These are phyloP conservation scores for Rhadina sibilatrix DNA, from an alignment of 2,113 vertebrate genomes.

Conservation along the genomic window DNA sequence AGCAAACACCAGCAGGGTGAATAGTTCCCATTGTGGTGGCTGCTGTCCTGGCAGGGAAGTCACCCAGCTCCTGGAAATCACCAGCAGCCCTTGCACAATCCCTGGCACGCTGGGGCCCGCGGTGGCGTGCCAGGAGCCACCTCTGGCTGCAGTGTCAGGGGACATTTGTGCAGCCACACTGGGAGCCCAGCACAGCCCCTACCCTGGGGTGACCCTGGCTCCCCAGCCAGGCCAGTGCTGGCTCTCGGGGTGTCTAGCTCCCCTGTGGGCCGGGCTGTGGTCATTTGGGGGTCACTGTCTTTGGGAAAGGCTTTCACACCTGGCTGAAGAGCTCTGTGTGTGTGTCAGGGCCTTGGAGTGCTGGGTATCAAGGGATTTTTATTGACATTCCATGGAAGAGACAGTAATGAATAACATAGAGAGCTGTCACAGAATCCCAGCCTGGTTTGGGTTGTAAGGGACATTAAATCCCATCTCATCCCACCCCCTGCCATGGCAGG, in stretches of 20 bases:
- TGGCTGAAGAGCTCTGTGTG: background rate
- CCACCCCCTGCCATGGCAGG: background rate
- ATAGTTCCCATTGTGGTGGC: background rate
- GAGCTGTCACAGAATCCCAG: background rate
- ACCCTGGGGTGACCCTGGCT: rapidly evolving
- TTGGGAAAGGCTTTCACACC: background rate
- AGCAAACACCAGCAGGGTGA: background rate
- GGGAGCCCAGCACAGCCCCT: background rate
- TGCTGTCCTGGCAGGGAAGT: background rate
- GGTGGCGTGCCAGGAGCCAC: background rate
- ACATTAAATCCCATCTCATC: rapidly evolving
- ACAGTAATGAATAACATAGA: background rate
- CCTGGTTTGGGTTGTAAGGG: background rate
- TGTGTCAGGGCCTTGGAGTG: background rate
- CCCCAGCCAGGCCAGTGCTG: rapidly evolving
- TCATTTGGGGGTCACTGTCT: rapidly evolving
- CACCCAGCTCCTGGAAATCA: conserved; percentile 15
- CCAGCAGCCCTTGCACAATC: background rate
- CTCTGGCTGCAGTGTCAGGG: background rate
- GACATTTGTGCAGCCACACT: background rate
- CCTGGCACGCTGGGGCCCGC: background rate
- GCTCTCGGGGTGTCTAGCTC: background rate
- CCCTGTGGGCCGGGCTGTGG: rapidly evolving
- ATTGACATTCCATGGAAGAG: background rate
- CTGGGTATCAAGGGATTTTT: background rate